A percentile compares a stretch with the other conserved stretches of the same genome.
Conservation (phyloP, 2,113 vertebrate genomes). For the Coptodon rendalli region DNA sequence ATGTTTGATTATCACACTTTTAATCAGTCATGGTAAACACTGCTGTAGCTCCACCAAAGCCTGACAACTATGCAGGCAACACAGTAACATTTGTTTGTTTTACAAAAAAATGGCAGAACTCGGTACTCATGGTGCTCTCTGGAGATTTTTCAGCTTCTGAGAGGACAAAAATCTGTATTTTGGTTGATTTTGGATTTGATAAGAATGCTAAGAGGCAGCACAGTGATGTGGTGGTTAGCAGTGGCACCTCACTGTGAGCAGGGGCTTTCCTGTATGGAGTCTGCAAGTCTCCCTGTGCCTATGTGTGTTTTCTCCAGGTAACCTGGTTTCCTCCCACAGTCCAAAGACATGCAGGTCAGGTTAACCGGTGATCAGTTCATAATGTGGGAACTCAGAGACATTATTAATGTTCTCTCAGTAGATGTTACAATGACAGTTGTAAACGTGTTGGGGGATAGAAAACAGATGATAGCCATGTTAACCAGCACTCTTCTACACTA, state of each 20-base stretch:
- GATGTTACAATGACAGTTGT: not conserved
- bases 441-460: not conserved
- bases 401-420: not conserved
- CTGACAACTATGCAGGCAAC: not conserved
- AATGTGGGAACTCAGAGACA: not conserved
- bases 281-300: not conserved
- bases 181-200: not conserved
- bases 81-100: not conserved
- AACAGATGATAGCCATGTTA: not conserved
- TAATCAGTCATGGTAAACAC: not conserved
- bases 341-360: not conserved
- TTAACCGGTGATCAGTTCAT: not conserved
- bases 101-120: not conserved
- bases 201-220: not conserved
- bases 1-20: not conserved
- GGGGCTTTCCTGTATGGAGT: not conserved
- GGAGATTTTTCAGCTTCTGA: not conserved
- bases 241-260: not conserved
- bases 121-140: accelerated
- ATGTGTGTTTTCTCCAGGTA: not conserved
- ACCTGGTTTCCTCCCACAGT: not conserved
- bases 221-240: not conserved
- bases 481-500: not conserved
- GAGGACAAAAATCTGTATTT: not conserved
- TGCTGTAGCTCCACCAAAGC: not conserved